phyloP scores from a whole-genome alignment of 2,113 vertebrate species.

The Orycteropus afer region DNA sequence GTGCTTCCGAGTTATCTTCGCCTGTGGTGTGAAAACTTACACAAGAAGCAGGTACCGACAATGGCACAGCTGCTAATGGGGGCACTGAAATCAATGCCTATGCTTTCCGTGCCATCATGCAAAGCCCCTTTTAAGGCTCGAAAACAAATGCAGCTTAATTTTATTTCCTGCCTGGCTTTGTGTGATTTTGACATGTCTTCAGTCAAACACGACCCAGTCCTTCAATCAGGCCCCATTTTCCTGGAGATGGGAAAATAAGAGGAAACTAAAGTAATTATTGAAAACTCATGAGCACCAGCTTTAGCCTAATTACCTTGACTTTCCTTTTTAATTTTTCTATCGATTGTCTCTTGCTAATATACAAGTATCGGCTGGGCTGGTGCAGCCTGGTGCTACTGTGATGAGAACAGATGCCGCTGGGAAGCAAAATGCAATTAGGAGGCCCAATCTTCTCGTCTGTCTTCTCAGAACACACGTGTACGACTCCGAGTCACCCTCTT shows the following conservation, averaged over 20 bases:
- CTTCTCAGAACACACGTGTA: neutral
- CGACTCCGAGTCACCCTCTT: neutral
- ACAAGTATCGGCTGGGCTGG: constrained; percentile 76
- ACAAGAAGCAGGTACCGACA: constrained; percentile 77
- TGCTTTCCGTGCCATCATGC: constrained; percentile 71
- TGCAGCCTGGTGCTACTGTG: constrained; percentile 43
- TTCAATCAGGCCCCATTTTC: constrained; percentile 86
- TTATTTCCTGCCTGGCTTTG: constrained; percentile 80
- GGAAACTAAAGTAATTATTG: constrained; percentile 84
- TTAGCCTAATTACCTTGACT: constrained; percentile 83
- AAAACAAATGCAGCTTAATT: constrained; percentile 84
- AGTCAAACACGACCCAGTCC: constrained; percentile 79
- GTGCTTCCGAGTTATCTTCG: constrained; percentile 36
- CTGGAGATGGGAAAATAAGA: constrained; percentile 80
- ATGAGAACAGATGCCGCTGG: constrained; percentile 67
- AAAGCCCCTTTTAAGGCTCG: constrained; percentile 63
- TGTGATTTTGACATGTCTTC: constrained; percentile 82
- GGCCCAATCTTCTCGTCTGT: neutral
- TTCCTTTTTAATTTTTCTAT: constrained; percentile 84
- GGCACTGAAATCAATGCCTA: constrained; percentile 78
- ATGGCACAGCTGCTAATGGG: constrained; percentile 80
- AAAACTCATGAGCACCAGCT: constrained; percentile 84
- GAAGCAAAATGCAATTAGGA: constrained; percentile 76
- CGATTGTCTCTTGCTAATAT: constrained; percentile 80
- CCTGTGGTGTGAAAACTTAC: neutral